phyloP scores from a whole-genome alignment of 2,888 invertebrate genomes.

The Cataglyphis cursor region DNA sequence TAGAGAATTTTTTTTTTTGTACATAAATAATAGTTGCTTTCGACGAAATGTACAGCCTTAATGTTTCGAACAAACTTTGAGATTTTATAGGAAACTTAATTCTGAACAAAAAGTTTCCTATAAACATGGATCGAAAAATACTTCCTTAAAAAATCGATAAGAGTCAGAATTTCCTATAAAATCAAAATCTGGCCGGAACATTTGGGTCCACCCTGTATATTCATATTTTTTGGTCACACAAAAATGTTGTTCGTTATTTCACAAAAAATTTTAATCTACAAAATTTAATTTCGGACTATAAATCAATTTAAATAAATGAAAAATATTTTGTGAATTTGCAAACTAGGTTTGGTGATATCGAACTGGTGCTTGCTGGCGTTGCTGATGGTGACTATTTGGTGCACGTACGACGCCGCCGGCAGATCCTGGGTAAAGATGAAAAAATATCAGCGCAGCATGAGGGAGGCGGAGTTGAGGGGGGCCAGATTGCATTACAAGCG shows the following conservation, averaged over 20 bases:
- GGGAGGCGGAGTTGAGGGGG: slow-evolving; percentile 90
- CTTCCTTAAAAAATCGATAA: no score
- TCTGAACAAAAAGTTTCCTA: no score
- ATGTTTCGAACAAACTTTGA: no score
- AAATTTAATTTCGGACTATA: not conserved
- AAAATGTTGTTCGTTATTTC: not conserved
- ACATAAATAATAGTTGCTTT: not conserved
- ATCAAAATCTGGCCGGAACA: no score
- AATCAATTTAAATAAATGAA: slow-evolving; percentile 6
- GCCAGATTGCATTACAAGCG: slow-evolving; percentile 91
- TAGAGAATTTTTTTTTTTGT: not conserved
- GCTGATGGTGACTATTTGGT: slow-evolving; percentile 93
- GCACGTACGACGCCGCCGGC: slow-evolving; percentile 95
- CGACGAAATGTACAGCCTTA: not conserved
- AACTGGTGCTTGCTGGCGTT: slow-evolving; percentile 92
- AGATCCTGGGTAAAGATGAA: slow-evolving; percentile 97
- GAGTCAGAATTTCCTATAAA: no score
- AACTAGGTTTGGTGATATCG: slow-evolving; percentile 91
- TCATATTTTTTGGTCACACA: not conserved
- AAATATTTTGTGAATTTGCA: slow-evolving; percentile 13
- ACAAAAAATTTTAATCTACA: not conserved
- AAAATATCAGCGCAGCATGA: slow-evolving; percentile 93
- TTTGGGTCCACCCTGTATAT: not conserved
- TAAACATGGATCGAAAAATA: no score
- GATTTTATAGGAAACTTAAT: no score